phyloP scores from a whole-genome alignment of 2,797 vertebrate species.

The Cygnus olor region DNA sequence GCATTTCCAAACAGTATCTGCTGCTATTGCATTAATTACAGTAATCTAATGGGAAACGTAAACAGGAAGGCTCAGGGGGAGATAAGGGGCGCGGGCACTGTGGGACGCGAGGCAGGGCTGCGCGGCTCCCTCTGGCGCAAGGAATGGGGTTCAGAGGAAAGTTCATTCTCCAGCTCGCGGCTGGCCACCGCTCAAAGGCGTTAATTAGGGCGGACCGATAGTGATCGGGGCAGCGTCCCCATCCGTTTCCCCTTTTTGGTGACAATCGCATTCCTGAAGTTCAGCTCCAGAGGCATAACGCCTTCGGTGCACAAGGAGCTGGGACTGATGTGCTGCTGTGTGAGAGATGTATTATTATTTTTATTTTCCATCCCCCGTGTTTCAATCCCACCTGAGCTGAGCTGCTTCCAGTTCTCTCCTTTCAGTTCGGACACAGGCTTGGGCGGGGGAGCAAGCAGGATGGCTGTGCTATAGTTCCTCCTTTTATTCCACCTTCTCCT shows the following conservation, averaged over 20 bases:
- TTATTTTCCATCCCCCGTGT: neutral
- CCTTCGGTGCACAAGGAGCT: accelerated
- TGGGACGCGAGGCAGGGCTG: neutral
- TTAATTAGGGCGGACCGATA: conserved; percentile 38
- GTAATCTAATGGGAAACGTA: conserved; percentile 78
- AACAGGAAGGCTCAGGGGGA: conserved; percentile 81
- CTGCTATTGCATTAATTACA: conserved; percentile 74
- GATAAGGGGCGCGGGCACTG: conserved; percentile 65
- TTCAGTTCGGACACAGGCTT: neutral
- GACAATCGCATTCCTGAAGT: neutral
- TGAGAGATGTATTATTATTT: accelerated
- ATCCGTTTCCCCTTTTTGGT: neutral
- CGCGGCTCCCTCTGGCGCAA: neutral
- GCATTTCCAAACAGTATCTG: conserved; percentile 10
- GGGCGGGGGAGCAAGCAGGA: neutral
- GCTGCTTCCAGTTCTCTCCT: neutral
- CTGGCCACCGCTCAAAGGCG: conserved; percentile 60
- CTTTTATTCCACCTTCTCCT: neutral
- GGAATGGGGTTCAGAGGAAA: conserved; percentile 11
- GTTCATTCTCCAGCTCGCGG: neutral
- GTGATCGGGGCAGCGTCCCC: neutral
- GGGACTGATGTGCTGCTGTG: accelerated
- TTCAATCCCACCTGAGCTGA: neutral
- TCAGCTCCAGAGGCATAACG: neutral
- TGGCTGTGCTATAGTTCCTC: neutral